Conservation (phyloP, 1,140 invertebrate genomes). For the Rhyzopertha dominica region DNA sequence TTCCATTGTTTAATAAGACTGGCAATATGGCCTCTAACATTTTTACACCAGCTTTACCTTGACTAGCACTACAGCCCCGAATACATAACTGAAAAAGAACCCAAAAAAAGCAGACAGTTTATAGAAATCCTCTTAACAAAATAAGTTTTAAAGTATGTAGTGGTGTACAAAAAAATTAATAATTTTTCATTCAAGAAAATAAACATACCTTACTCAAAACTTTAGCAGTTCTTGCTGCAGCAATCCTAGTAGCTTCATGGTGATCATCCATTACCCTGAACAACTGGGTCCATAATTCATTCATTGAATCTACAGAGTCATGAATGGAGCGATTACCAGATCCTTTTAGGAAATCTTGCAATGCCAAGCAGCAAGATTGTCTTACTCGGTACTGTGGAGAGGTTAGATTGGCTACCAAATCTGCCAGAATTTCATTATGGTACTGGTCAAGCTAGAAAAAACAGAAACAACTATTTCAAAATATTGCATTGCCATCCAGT, state of each 20-base stretch:
- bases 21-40: conserved; percentile 74
- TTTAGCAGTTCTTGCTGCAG: conserved; percentile 71
- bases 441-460: conserved; percentile 73
- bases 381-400: conserved; percentile 81
- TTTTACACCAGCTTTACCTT: conserved; percentile 73
- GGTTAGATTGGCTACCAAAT: conserved; percentile 76
- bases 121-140: too few species aligned
- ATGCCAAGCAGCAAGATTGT: conserved; percentile 83
- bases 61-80: conserved; percentile 65
- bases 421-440: conserved; percentile 79
- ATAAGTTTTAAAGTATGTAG: too few species aligned
- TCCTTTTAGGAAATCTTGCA: conserved; percentile 71
- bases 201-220: conserved; percentile 69
- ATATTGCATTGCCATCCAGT: too few species aligned
- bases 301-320: conserved; percentile 52
- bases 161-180: too few species aligned
- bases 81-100: conserved; percentile 61
- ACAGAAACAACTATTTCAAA: too few species aligned
- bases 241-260: conserved; percentile 79
- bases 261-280: conserved; percentile 92
- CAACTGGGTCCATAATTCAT: conserved; percentile 74
- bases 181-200: too few species aligned
- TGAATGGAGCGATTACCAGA: conserved; percentile 41
- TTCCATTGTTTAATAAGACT: conserved; percentile 71
- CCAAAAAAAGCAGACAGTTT: background rate